These are phyloP conservation scores for Lynx canadensis DNA, from an alignment of 2,113 vertebrate species.

Conservation along the genomic window DNA sequence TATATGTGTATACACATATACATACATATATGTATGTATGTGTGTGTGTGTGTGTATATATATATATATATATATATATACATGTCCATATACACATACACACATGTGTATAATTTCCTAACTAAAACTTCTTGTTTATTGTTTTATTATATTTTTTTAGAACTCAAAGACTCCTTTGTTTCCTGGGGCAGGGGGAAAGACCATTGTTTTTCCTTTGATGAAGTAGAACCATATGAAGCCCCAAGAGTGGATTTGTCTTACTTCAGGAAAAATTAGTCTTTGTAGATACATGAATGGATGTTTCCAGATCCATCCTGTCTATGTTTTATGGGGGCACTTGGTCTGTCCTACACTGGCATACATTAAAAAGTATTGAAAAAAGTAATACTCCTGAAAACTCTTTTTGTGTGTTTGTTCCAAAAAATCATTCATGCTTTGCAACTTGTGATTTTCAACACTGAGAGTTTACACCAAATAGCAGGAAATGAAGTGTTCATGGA, in stretches of 20 bases:
- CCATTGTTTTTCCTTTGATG: neutral
- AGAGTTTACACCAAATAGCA: neutral
- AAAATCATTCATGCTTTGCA: neutral
- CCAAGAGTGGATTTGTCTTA: neutral
- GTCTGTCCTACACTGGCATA: neutral
- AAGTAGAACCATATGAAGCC: neutral
- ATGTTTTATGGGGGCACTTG: neutral
- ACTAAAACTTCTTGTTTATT: neutral
- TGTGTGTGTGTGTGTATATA: too few relatives aligned
- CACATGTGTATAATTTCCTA: neutral
- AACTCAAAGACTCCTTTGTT: neutral
- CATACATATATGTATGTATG: too few relatives aligned
- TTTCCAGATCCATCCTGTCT: neutral
- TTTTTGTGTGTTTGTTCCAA: neutral
- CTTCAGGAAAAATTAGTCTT: neutral
- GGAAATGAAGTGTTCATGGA: neutral
- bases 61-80: too few relatives aligned
- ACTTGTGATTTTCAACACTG: neutral
- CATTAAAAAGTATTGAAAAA: neutral
- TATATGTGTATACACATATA: too few relatives aligned
- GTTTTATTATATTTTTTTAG: neutral
- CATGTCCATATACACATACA: neutral
- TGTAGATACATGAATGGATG: neutral
- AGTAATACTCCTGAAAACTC: neutral
- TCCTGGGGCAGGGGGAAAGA: neutral